These are phyloP conservation scores for Eucriotettix oculatus DNA, from an alignment of 2,888 invertebrate species.

Conservation along the genomic window DNA sequence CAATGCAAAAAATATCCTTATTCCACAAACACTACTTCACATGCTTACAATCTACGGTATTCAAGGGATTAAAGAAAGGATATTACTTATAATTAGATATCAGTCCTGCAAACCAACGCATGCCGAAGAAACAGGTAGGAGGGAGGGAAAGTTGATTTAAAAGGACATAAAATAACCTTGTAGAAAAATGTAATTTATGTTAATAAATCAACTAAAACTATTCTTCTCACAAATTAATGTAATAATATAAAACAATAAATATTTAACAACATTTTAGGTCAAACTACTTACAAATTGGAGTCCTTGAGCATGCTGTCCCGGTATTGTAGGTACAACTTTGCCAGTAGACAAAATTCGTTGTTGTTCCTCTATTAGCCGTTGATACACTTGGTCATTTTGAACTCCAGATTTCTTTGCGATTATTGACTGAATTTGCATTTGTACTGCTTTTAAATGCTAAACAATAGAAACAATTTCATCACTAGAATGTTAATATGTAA, in stretches of 20 bases:
- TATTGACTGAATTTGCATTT: slow-evolving; percentile 50
- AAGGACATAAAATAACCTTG: too few species aligned
- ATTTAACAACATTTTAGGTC: not conserved
- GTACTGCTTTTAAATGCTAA: slow-evolving; percentile 40
- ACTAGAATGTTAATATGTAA: too few species aligned
- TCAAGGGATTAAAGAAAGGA: too few species aligned
- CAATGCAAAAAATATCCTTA: too few species aligned
- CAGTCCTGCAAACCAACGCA: too few species aligned
- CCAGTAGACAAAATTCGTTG: slow-evolving; percentile 54
- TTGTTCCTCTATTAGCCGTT: slow-evolving; percentile 47
- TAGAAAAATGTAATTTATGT: not conserved
- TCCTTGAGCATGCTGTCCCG: slow-evolving; percentile 23
- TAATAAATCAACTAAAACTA: not conserved
- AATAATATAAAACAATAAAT: too few species aligned
- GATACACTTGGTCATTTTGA: slow-evolving; percentile 36
- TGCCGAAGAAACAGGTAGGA: too few species aligned
- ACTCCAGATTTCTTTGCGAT: slow-evolving; percentile 34
- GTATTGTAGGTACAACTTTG: slow-evolving; percentile 43
- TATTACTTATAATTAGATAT: too few species aligned
- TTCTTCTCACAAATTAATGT: not conserved
- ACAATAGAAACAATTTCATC: too few species aligned
- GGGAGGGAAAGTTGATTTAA: too few species aligned
- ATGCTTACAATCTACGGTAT: too few species aligned
- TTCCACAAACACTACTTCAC: too few species aligned
- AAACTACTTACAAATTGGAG: slow-evolving; percentile 20